A percentile compares a stretch with the other conserved stretches of the same genome.
Conservation (phyloP, 1,140 invertebrate genomes). For the Centruroides sculpturatus region DNA sequence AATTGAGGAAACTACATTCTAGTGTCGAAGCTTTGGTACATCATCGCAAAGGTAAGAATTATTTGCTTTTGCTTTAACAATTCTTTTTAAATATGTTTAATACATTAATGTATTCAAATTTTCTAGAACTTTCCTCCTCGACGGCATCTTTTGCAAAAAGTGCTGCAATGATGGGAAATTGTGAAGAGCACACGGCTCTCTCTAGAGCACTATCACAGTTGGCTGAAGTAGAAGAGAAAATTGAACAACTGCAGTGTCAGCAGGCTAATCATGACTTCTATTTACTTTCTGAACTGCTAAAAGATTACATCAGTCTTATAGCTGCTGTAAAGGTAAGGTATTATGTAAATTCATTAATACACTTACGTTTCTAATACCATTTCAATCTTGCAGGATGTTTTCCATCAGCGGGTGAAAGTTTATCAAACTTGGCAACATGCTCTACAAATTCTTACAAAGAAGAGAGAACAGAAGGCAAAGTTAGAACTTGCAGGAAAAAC, state of each 20-base stretch:
- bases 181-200: slow-evolving; percentile 87
- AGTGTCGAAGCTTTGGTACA: slow-evolving; percentile 76
- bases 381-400: slow-evolving; percentile 55
- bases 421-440: slow-evolving; percentile 97
- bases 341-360: too few relatives aligned
- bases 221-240: slow-evolving; percentile 79
- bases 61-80: neutral
- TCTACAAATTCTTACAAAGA: slow-evolving; percentile 83
- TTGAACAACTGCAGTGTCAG: slow-evolving; percentile 72
- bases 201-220: slow-evolving; percentile 83
- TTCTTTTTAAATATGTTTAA: neutral
- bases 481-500: slow-evolving; percentile 70
- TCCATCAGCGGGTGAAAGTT: slow-evolving; percentile 92
- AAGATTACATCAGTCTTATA: slow-evolving; percentile 88
- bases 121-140: slow-evolving; percentile 54
- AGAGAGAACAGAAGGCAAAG: slow-evolving; percentile 84
- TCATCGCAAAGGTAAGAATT: slow-evolving; percentile 46
- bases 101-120: slow-evolving; percentile 1
- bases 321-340: slow-evolving; percentile 68
- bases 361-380: slow-evolving; percentile 1
- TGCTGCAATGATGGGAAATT: slow-evolving; percentile 78
- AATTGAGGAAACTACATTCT: slow-evolving; percentile 71
- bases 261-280: slow-evolving; percentile 93
- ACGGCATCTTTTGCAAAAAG: slow-evolving; percentile 74
- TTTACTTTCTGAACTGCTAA: slow-evolving; percentile 78